Percentiles rank a stretch among this genome's conserved stretches.
Evolutionary conservation across 2,113 vertebrate genomes (phyloP).

Genomic region (Acanthochromis polyacanthus): DNA sequence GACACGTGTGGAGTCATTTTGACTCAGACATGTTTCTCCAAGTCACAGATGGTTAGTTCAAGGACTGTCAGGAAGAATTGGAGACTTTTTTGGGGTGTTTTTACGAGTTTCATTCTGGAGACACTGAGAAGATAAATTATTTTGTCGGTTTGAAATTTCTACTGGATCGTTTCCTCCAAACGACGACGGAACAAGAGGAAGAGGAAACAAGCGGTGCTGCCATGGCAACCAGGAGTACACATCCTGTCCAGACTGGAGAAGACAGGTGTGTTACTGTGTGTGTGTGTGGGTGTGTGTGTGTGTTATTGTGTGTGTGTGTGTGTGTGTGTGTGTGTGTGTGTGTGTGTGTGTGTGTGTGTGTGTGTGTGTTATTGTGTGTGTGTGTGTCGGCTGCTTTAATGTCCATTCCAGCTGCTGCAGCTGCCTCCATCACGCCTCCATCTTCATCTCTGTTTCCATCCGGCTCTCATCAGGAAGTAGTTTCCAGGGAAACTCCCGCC

Average conservation of each 20-base stretch:
- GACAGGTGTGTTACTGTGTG: conserved; percentile 23
- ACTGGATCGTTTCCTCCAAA: conserved; percentile 60
- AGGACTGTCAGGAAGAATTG: too few relatives aligned
- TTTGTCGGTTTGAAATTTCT: conserved; percentile 22
- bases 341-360: not conserved
- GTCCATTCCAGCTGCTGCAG: conserved; percentile 79
- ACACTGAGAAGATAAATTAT: too few relatives aligned
- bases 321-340: not conserved
- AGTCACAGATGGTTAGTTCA: too few relatives aligned
- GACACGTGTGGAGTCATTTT: too few relatives aligned
- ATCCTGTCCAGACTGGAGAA: conserved; percentile 64
- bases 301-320: conserved; percentile 11
- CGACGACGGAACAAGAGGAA: not conserved
- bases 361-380: conserved; percentile 3
- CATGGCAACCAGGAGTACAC: conserved; percentile 70
- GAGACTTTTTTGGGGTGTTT: too few relatives aligned
- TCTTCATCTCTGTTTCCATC: conserved; percentile 13
- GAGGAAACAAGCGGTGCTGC: conserved; percentile 13
- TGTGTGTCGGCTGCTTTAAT: conserved; percentile 61
- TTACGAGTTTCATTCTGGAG: too few relatives aligned
- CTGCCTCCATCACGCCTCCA: conserved; percentile 64
- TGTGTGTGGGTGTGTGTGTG: conserved; percentile 7
- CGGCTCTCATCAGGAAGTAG: conserved; percentile 65
- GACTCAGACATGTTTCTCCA: too few relatives aligned
- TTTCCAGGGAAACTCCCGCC: conserved; percentile 54